phyloP scores from a whole-genome alignment of 2,888 invertebrate species.

The Allophyes oxyacanthae region DNA sequence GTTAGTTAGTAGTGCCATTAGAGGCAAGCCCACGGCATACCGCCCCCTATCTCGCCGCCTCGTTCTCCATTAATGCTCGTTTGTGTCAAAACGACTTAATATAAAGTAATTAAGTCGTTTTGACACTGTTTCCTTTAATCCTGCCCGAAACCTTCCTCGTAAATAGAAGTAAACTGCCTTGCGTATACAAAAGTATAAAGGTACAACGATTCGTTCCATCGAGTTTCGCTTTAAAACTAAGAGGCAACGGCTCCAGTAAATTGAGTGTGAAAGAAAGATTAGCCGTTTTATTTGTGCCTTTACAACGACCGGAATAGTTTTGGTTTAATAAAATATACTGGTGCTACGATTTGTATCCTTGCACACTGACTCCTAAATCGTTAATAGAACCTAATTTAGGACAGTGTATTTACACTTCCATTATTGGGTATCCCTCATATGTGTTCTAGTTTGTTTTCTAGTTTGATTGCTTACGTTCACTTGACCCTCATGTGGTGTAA shows the following conservation, averaged over 20 bases:
- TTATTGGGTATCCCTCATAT: conserved; percentile 57
- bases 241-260: conserved; percentile 48
- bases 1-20: conserved; percentile 84
- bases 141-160: conserved; percentile 57
- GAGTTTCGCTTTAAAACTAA: conserved; percentile 50
- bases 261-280: conserved; percentile 60
- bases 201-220: conserved; percentile 33
- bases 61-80: conserved; percentile 79
- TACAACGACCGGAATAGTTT: conserved; percentile 34
- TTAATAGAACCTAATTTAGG: conserved; percentile 3
- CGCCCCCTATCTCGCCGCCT: conserved; percentile 71
- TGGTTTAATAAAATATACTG: conserved; percentile 30
- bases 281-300: conserved; percentile 45
- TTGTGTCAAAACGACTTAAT: conserved; percentile 83
- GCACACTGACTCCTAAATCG: conserved; percentile 1
- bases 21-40: conserved; percentile 71
- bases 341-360: conserved; percentile 12
- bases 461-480: conserved; percentile 70
- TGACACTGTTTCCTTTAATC: conserved; percentile 72
- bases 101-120: conserved; percentile 77
- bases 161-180: conserved; percentile 51
- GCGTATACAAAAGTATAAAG: conserved; percentile 46
- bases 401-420: conserved; percentile 34
- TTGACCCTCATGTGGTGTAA: conserved; percentile 73
- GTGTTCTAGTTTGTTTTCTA: conserved; percentile 64